Evolutionary conservation across 2,888 invertebrate species (phyloP).

Genomic region (Agrochola lychnidis): DNA sequence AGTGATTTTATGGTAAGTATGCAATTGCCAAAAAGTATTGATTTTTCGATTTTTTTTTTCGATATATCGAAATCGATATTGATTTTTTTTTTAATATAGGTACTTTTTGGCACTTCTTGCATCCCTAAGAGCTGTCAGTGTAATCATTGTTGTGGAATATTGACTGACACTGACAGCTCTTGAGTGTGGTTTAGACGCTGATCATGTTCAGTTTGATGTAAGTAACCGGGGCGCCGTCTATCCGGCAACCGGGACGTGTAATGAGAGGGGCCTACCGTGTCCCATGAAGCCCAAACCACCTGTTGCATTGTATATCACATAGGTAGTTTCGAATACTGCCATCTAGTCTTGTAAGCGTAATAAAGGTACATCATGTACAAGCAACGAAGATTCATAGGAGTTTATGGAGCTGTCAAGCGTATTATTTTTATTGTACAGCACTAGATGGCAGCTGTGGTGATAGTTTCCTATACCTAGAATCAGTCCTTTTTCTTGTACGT

Average conservation of each 20-base stretch:
- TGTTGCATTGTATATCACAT: conserved; percentile 19
- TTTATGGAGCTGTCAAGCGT: not conserved
- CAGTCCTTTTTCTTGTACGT: too few relatives aligned
- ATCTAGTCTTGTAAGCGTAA: conserved; percentile 28
- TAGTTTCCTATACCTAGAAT: too few relatives aligned
- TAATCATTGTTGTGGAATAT: not conserved
- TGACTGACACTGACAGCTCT: not conserved
- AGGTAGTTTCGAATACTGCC: conserved; percentile 25
- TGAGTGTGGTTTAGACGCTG: not conserved
- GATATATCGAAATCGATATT: too few relatives aligned
- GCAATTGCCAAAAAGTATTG: too few relatives aligned
- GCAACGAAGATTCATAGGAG: not conserved
- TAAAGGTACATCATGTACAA: not conserved
- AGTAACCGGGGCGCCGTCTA: not conserved
- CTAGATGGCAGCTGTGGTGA: conserved; percentile 43
- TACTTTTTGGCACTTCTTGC: too few relatives aligned
- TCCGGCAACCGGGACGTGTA: not conserved
- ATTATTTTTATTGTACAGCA: not conserved
- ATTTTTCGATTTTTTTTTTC: too few relatives aligned
- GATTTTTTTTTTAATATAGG: too few relatives aligned
- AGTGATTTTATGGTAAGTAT: too few relatives aligned
- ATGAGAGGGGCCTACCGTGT: conserved; percentile 5
- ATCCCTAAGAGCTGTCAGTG: not conserved
- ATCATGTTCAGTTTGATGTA: not conserved
- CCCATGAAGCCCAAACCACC: conserved; percentile 23